Base-by-base conservation (phyloP, 92 coral and sea anemone species). In the Meandrina meandrites region DNA sequence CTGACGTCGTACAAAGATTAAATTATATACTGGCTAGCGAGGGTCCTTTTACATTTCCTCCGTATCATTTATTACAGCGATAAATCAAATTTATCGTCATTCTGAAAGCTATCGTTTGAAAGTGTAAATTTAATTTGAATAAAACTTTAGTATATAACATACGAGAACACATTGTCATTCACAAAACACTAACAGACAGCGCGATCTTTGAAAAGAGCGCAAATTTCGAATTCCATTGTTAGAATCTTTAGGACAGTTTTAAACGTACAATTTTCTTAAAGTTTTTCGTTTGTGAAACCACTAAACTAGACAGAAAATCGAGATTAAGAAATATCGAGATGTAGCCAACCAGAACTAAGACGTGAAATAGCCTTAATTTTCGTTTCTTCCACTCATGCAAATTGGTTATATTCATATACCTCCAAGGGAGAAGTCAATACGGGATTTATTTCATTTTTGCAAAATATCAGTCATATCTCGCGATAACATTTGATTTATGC, bases 391-490 rank as follows among this genome's bases (percentile, higher is more conserved):
- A 57, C 56, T 48, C 74, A 18, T 50, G 75, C 40, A 48, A 73
- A 56, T 54, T 83, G 80, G 62, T 34, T 56, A n/a, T 73, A 19
- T 27, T 74, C 36, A 40, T 84, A 15, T 35, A 73, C 80, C 87
- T 73, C 74, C 80, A 56, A 74, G 79, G 21, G 80, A 74, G 80
- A 74, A 84, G 62, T 54, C 48, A 75, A 68, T 35, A 56, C 57
- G 80, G 72, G 48, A 84, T 28, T 73, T 84, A 75, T 56, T 71
- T 84, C 56, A 84, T 84, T 66, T n/a, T 73, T n/a, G 54, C 56
- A 74, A 56, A 51, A 70, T 30, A 72, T 18, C 50, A 62, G 42
- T 32, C 47, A 83, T 83, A 82, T 45, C 56, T 82, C 36, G 18
- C 54, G 54, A 48, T 69, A 82, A 69, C 66, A 70, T 50, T 82